These are phyloP conservation scores for Solenodon paradoxus DNA, from an alignment of 2,113 vertebrate species.

Conservation along the genomic window DNA sequence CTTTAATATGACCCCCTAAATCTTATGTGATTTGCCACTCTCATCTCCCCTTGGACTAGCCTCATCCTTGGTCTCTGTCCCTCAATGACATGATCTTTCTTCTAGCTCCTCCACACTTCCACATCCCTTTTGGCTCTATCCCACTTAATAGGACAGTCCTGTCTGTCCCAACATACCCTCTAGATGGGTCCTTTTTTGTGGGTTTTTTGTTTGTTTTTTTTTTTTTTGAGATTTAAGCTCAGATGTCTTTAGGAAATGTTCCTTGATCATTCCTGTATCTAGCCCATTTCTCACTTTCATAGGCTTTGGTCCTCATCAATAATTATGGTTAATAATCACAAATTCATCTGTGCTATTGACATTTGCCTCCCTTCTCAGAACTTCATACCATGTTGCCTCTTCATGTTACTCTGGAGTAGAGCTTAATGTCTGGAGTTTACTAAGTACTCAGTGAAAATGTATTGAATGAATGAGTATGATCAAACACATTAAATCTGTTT, in stretches of 20 bases:
- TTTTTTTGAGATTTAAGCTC: background rate
- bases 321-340: accelerated
- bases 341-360: background rate
- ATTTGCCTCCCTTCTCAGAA: background rate
- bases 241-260: background rate
- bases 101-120: background rate
- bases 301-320: background rate
- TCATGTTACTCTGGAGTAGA: background rate
- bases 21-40: background rate
- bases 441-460: background rate
- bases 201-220: no score
- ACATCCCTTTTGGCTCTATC: background rate
- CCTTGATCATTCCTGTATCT: background rate
- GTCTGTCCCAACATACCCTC: no score
- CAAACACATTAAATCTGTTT: background rate
- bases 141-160: background rate
- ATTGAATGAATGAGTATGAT: background rate
- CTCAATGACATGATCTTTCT: background rate
- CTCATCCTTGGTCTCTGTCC: background rate
- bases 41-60: no score
- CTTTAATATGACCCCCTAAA: background rate
- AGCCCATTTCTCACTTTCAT: background rate
- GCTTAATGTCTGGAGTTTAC: background rate
- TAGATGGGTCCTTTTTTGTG: no score
- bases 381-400: background rate